Evolutionary conservation across 2,113 vertebrate species (phyloP).

Genomic region (Rallus limicola): DNA sequence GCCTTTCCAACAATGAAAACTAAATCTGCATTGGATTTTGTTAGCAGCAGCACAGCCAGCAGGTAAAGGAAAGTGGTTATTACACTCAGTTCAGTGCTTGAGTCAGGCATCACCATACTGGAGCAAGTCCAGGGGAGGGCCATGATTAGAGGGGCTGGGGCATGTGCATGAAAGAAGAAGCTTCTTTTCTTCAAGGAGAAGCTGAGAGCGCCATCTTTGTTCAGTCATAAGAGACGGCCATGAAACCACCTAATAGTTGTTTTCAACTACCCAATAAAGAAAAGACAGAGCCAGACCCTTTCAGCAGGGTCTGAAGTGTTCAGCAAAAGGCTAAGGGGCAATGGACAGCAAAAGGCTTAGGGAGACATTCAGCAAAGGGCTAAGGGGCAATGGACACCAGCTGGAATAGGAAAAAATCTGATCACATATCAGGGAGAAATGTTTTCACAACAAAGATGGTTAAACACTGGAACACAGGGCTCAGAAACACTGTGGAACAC

Average conservation of each 20-base stretch:
- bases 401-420: neutral
- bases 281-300: neutral
- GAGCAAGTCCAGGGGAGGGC: neutral
- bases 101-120: neutral
- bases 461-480: neutral
- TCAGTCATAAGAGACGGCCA: neutral
- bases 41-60: neutral
- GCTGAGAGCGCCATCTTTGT: neutral
- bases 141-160: neutral
- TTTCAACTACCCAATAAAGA: neutral
- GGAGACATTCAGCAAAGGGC: neutral
- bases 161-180: neutral
- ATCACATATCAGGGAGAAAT: neutral
- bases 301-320: neutral
- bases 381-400: neutral
- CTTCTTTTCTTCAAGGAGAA: neutral
- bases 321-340: neutral
- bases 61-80: neutral
- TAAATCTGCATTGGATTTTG: neutral
- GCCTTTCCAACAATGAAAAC: neutral
- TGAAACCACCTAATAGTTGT: neutral
- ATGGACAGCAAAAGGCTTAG: too few relatives aligned
- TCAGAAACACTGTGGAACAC: neutral
- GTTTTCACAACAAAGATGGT: neutral
- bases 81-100: neutral